Evolutionary conservation across 2,797 vertebrate genomes (phyloP).

Genomic region (Sarcophilus harrisii): DNA sequence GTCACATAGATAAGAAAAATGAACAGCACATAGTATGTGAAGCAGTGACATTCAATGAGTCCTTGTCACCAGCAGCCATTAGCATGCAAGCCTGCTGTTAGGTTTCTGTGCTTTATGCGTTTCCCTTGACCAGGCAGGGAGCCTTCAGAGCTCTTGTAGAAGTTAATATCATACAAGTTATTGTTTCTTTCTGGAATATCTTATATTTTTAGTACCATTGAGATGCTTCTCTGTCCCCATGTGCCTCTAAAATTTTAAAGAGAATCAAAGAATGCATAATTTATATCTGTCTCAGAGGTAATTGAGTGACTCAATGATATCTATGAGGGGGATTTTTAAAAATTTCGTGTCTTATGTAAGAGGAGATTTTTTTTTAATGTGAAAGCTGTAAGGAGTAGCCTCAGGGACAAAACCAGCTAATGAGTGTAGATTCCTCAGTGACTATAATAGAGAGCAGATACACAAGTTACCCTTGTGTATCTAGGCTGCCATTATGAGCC

Average conservation of each 20-base stretch:
- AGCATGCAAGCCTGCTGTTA: constrained; percentile 82
- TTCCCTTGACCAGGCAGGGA: constrained; percentile 83
- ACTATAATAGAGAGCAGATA: constrained; percentile 63
- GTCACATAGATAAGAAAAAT: constrained; percentile 83
- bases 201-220: constrained; percentile 81
- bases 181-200: constrained; percentile 83
- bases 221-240: constrained; percentile 78
- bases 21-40: constrained; percentile 74
- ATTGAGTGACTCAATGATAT: constrained; percentile 82
- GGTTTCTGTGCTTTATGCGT: constrained; percentile 76
- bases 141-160: constrained; percentile 69
- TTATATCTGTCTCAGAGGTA: constrained; percentile 84
- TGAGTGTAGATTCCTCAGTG: constrained; percentile 70
- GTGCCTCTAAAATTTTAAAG: constrained; percentile 84
- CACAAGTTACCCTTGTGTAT: constrained; percentile 60
- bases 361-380: constrained; percentile 78
- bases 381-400: constrained; percentile 77
- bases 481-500: constrained; percentile 54
- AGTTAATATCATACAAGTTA: constrained; percentile 80
- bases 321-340: constrained; percentile 77
- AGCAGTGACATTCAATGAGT: constrained; percentile 84
- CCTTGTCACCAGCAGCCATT: constrained; percentile 84
- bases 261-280: constrained; percentile 85
- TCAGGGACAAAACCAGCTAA: constrained; percentile 79
- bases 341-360: constrained; percentile 81